Evolutionary conservation across 2,797 vertebrate species (phyloP), one percentile per base, ranked within the genome.

Genomic region (Sarcophilus harrisii): DNA sequence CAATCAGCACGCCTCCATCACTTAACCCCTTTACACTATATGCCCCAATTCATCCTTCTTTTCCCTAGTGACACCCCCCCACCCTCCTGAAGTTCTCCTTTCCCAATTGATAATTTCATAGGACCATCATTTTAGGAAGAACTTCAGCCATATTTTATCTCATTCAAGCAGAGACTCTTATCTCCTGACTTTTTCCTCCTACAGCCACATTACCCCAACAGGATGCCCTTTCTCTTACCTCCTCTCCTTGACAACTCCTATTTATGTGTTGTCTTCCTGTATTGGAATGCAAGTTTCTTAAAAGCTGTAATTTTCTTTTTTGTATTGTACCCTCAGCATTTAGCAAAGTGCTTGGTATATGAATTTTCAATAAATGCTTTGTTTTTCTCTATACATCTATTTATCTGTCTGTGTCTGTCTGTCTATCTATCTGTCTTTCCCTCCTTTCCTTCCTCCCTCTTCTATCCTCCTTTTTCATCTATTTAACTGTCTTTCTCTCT

Each of bases 1-100:
- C 92, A 97, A 93, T 97, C 94, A 97, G 58, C 94, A 94, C 95
- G 91, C 12, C 32, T 90, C 49, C 90, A 87, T 57, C 58, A 45
- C 55, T 91, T 49, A 92, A 90, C 27, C 91, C 91, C 73, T 91
- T 90, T 58, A 90, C 38, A 58, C 38, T 49, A 28, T 49, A 28
- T 87, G 73, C 38, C 73, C 73, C 38, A 87, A 49, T 2, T 87
- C n/a, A 6, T 45, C 73, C 38, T 62, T 14, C 12, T 87, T 49
- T 38, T 87, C 73, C 38, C 1, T 3, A 27, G 21, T 45, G 73
- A 49, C 21, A 87, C 45, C 11, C 52, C 52, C 4, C 6, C 52
- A 87, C 3, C 9, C 45, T 49, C 24, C 38, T 16, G 32, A 8
- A 87, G 9, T 1, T 38, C 21, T 87, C 9, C 8, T 49, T 87